Conservation (phyloP, 2,797 vertebrate species). For the Siniperca scherzeri region DNA sequence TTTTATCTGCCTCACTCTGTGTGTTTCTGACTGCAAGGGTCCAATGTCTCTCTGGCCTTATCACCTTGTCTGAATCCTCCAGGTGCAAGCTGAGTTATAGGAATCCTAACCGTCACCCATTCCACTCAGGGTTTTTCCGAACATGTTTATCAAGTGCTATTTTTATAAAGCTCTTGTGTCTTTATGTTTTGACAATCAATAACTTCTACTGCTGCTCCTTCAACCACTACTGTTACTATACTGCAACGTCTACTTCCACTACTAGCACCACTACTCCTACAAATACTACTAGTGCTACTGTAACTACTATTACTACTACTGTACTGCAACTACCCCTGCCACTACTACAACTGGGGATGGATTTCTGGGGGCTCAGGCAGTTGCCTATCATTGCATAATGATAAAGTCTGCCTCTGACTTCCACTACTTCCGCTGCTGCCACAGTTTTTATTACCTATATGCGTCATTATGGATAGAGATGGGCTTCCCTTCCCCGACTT, state of each 20-base stretch:
- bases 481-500: background rate
- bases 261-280: background rate
- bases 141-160: conserved; percentile 72
- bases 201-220: background rate
- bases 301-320: background rate
- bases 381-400: background rate
- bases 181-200: conserved; percentile 32
- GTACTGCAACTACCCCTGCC: background rate
- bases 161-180: conserved; percentile 35
- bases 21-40: conserved; percentile 40
- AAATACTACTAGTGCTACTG: background rate
- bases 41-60: conserved; percentile 70
- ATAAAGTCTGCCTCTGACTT: background rate
- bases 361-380: background rate
- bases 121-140: conserved; percentile 81
- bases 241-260: background rate
- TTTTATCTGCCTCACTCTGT: conserved; percentile 34
- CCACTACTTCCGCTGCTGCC: background rate
- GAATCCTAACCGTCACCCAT: conserved; percentile 78
- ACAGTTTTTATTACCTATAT: background rate
- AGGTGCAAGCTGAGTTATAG: conserved; percentile 80
- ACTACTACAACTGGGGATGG: background rate
- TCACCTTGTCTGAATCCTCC: conserved; percentile 63
- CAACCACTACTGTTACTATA: background rate
- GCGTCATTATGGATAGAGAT: background rate